These are phyloP conservation scores for Solenopsis fugax DNA, from an alignment of 1,140 invertebrate genomes.

Conservation along the genomic window DNA sequence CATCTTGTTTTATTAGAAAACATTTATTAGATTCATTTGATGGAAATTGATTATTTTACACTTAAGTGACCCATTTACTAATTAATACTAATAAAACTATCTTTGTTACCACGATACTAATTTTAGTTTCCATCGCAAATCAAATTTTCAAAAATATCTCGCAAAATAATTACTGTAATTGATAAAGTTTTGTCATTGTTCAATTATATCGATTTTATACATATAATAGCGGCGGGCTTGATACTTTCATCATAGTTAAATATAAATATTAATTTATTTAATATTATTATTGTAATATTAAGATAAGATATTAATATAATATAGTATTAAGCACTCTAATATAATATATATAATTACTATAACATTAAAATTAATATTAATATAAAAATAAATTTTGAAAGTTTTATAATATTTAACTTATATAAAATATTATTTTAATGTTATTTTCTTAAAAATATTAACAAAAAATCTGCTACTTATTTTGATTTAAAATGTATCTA, in stretches of 20 bases:
- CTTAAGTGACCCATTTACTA: neutral
- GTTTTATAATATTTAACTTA: neutral
- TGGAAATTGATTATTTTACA: neutral
- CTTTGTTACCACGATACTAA: neutral
- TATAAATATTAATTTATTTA: constrained; percentile 14
- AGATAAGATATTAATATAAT: constrained; percentile 21
- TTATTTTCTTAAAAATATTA: neutral
- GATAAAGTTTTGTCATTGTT: too few relatives aligned
- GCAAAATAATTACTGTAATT: neutral
- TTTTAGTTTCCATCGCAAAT: neutral
- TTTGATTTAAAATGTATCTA: neutral
- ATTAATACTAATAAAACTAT: neutral
- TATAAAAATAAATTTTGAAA: neutral
- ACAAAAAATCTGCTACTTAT: neutral
- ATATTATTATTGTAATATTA: constrained; percentile 39
- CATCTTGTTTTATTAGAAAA: neutral
- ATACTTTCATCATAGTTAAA: neutral
- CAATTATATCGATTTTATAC: constrained; percentile 2
- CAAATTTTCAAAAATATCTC: neutral
- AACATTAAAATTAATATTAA: constrained; percentile 1
- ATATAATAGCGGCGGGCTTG: neutral
- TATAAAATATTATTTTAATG: neutral
- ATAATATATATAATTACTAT: neutral
- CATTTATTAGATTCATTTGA: neutral
- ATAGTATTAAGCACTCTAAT: constrained; percentile 27